Evolutionary conservation across 2,797 vertebrate species (phyloP).

Genomic region (Sebastes baramenuke): DNA sequence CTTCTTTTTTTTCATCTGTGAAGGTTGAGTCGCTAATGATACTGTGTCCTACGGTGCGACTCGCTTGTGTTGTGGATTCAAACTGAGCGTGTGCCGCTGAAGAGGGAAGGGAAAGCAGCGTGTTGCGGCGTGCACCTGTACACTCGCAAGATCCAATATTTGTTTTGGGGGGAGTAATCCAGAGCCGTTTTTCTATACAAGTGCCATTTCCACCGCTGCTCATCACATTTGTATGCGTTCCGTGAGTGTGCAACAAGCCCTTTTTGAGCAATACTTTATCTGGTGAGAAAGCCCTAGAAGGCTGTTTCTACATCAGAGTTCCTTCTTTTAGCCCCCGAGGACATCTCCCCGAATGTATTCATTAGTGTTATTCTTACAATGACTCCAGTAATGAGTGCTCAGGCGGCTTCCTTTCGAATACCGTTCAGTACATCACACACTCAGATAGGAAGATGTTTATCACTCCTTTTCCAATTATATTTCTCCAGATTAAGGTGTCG

Average conservation of each 20-base stretch:
- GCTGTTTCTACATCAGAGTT: conserved; percentile 34
- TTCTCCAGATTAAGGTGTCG: conserved; percentile 81
- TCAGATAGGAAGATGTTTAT: conserved; percentile 78
- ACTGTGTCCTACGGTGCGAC: conserved; percentile 50
- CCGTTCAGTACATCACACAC: conserved; percentile 64
- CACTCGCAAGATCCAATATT: conserved; percentile 30
- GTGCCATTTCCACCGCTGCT: conserved; percentile 43
- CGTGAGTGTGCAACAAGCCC: conserved; percentile 20
- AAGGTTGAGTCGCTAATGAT: conserved; percentile 71
- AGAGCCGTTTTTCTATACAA: conserved; percentile 26
- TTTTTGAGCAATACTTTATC: conserved; percentile 32
- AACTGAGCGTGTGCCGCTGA: conserved; percentile 3
- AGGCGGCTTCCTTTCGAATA: conserved; percentile 55
- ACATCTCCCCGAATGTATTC: conserved; percentile 56
- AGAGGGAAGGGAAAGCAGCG: background rate
- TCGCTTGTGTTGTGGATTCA: conserved; percentile 28
- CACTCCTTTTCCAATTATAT: conserved; percentile 81
- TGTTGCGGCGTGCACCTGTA: conserved; percentile 46
- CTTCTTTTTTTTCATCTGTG: conserved; percentile 50
- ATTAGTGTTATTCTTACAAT: conserved; percentile 74
- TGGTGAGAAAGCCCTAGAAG: conserved; percentile 23
- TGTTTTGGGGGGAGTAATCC: conserved; percentile 31
- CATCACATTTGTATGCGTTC: conserved; percentile 13
- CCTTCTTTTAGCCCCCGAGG: conserved; percentile 30
- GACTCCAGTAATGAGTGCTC: conserved; percentile 71